Evolutionary conservation across 1,140 invertebrate genomes (phyloP).

Genomic region (Mya arenaria): DNA sequence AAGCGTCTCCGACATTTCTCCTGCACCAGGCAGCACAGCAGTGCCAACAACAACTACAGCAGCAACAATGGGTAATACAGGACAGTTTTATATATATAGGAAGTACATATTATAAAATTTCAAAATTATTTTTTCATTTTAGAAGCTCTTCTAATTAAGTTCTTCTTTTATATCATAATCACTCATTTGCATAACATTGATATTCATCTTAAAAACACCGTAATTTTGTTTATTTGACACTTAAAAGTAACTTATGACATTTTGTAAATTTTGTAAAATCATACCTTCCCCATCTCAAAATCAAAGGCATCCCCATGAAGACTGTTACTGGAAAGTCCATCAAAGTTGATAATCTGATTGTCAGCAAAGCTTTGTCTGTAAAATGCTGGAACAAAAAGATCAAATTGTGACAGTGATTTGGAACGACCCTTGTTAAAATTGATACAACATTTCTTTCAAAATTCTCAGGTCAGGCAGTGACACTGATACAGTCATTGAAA

Average conservation of each 20-base stretch:
- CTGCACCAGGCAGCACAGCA: conserved; percentile 34
- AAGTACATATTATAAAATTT: neutral
- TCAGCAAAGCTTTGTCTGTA: conserved; percentile 45
- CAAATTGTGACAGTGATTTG: too few species aligned
- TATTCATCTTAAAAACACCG: neutral
- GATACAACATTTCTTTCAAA: too few species aligned
- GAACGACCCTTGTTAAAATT: too few species aligned
- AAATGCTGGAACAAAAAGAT: conserved; percentile 15
- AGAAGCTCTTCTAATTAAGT: neutral
- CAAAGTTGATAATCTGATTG: conserved; percentile 6
- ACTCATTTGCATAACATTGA: neutral
- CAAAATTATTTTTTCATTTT: neutral
- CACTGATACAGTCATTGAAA: too few species aligned
- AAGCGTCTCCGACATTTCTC: conserved; percentile 30
- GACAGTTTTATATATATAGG: neutral
- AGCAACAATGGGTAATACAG: too few species aligned
- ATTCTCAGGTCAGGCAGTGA: too few species aligned
- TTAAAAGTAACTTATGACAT: neutral
- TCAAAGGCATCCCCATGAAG: conserved; percentile 26
- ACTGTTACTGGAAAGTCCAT: neutral
- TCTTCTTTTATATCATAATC: neutral
- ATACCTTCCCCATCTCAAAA: conserved; percentile 48
- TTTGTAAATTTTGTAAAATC: neutral
- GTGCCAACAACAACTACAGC: conserved; percentile 38
- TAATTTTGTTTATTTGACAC: neutral